A percentile compares a stretch with the other conserved stretches of the same genome.
phyloP scores from a whole-genome alignment of 2,888 invertebrate species.

The Dioctria rufipes region DNA sequence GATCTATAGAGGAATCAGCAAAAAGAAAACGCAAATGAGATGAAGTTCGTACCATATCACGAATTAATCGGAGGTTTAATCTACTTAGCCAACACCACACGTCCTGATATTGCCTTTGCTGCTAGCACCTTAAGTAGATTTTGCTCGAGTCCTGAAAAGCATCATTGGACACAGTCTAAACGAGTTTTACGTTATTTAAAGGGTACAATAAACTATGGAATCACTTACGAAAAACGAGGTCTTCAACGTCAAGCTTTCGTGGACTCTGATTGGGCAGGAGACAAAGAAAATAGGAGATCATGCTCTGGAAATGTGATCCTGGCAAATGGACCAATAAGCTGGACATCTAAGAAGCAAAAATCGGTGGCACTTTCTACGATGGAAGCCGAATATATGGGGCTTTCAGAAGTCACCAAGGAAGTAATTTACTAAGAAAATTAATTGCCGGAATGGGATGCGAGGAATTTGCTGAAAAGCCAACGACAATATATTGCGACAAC shows the following conservation, averaged over 20 bases:
- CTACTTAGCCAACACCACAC: constrained; percentile 7
- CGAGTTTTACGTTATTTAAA: not conserved
- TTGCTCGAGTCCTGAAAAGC: constrained; percentile 31
- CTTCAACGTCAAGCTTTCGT: not conserved
- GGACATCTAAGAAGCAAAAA: constrained; percentile 46
- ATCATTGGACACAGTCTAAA: constrained; percentile 13
- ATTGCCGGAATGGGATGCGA: too few relatives aligned
- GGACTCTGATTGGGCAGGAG: constrained; percentile 54
- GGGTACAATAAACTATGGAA: not conserved
- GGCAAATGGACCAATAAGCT: constrained; percentile 43
- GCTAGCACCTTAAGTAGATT: constrained; percentile 37
- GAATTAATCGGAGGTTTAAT: constrained; percentile 13
- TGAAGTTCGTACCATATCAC: not conserved
- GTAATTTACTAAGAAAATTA: constrained; percentile 17
- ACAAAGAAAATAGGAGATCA: constrained; percentile 47
- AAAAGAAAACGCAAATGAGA: not conserved
- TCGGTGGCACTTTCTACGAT: constrained; percentile 49
- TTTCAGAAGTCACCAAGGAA: constrained; percentile 51
- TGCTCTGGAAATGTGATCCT: constrained; percentile 50
- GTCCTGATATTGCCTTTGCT: constrained; percentile 41
- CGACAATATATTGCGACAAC: not conserved
- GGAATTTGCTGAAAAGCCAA: too few relatives aligned
- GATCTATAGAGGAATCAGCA: not conserved
- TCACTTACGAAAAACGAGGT: not conserved
- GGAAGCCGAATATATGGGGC: constrained; percentile 51